phyloP scores from a whole-genome alignment of 2,888 invertebrate genomes.

The Anodontia alba region DNA sequence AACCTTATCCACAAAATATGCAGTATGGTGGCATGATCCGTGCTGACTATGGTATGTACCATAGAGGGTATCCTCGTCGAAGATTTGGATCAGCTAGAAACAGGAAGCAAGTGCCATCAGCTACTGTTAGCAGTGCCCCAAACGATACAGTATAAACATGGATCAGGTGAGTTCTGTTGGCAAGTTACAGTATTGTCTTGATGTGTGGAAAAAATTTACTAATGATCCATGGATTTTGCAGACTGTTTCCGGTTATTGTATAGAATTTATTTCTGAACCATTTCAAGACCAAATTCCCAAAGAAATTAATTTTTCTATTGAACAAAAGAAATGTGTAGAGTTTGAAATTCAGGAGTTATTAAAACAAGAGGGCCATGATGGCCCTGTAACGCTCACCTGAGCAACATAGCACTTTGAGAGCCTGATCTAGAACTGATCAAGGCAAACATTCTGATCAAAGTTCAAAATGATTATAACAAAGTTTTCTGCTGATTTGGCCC shows the following conservation, averaged over 20 bases:
- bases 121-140: background rate
- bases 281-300: constrained; percentile 23
- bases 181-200: background rate
- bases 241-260: constrained; percentile 25
- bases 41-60: background rate
- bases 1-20: no score
- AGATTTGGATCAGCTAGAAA: background rate
- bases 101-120: background rate
- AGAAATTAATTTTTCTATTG: constrained; percentile 18
- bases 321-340: constrained; percentile 13
- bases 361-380: no score
- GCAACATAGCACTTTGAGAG: no score
- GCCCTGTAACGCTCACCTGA: no score
- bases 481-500: no score
- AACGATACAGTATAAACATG: background rate
- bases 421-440: no score
- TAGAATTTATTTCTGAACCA: constrained; percentile 27
- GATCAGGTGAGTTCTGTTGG: constrained; percentile 21
- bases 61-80: background rate
- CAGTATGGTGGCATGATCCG: background rate
- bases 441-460: no score
- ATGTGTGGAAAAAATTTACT: constrained; percentile 25
- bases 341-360: constrained; percentile 4
- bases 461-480: no score
- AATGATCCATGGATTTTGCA: constrained; percentile 35